phyloP scores from a whole-genome alignment of 1,140 invertebrate species.

The Goniozus legneri region DNA sequence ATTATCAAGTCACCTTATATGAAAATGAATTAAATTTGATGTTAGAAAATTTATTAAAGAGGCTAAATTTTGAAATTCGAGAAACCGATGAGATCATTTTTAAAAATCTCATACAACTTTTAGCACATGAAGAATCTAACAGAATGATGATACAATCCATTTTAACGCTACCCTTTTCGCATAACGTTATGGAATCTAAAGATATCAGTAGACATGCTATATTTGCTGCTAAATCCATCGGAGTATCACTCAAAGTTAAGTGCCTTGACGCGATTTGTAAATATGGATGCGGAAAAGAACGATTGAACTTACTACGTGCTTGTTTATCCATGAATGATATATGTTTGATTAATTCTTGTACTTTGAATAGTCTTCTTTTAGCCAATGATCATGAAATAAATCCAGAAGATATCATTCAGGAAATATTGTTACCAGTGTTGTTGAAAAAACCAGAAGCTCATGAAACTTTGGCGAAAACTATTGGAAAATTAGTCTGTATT shows the following conservation, averaged over 20 bases:
- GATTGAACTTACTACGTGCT: conserved; percentile 29
- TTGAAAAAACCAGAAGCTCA: conserved; percentile 28
- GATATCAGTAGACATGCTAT: conserved; percentile 24
- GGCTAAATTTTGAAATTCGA: conserved; percentile 15
- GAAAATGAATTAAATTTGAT: conserved; percentile 18
- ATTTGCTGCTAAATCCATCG: conserved; percentile 26
- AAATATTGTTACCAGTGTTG: conserved; percentile 25
- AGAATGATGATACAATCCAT: conserved; percentile 32
- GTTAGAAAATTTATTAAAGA: conserved; percentile 19
- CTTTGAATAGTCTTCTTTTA: neutral
- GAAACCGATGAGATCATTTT: conserved; percentile 21
- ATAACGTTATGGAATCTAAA: conserved; percentile 14
- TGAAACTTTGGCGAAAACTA: conserved; percentile 30
- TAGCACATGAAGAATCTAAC: conserved; percentile 31
- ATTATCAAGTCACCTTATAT: conserved; percentile 28
- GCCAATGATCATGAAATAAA: neutral
- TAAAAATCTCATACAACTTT: conserved; percentile 32
- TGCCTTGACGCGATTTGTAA: conserved; percentile 34
- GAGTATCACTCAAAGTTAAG: conserved; percentile 28
- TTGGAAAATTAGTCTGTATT: conserved; percentile 40
- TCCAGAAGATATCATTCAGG: conserved; percentile 21
- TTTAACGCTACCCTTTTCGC: conserved; percentile 29
- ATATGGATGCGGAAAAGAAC: conserved; percentile 24
- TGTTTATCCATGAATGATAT: conserved; percentile 21
- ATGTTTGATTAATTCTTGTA: neutral